Evolutionary conservation across 2,797 vertebrate genomes (phyloP), one percentile per base, ranked within the genome.

Genomic region (Staurois parvus): DNA sequence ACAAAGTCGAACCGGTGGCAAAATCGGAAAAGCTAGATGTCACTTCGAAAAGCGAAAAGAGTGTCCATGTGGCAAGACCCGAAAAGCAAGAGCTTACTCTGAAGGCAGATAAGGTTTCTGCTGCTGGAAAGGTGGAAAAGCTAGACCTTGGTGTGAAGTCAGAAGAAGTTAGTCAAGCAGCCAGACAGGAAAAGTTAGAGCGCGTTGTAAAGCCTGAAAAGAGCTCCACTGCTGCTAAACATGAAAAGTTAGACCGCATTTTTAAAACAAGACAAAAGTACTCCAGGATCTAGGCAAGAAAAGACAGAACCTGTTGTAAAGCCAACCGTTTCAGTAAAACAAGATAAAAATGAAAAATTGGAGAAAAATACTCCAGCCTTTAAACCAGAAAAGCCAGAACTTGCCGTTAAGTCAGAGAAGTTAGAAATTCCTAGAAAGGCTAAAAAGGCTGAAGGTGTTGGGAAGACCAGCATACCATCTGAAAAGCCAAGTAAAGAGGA

Each of bases 21-120:
- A 90, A 92, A 89, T 37, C 67, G 30, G 81, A 93, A 90, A 78
- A 89, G 91, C 28, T 91, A 88, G 84, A 74, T 56, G 88, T 2
- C 4, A 72, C 2, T 86, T 88, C 77, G 7, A 76, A 72, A 81
- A 86, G 76, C 56, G 89, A 91, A 89, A 92, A 89, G 45, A 89
- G 37, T 81, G 84, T 85, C 68, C 76, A 66, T 17, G 80, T 34
- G 7, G 64, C 37, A 72, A 69, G 45, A 48, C 34, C 78, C n/a
- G 86, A 87, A 81, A 84, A 74, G 45, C 21, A 29, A 45, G 82
- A 84, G 24, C 17, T 26, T 42, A 29, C 24, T n/a, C 4, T 68
- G 30, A 86, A 86, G 40, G 9, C 32, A 6, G 85, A 86, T 29
- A 83, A 66, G 30, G n/a, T 42, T 34, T 26, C 85, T 28, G 56